Evolutionary conservation across 2,797 vertebrate genomes (phyloP), one percentile per base, ranked within the genome.

Genomic region (Tympanoctomys barrerae): DNA sequence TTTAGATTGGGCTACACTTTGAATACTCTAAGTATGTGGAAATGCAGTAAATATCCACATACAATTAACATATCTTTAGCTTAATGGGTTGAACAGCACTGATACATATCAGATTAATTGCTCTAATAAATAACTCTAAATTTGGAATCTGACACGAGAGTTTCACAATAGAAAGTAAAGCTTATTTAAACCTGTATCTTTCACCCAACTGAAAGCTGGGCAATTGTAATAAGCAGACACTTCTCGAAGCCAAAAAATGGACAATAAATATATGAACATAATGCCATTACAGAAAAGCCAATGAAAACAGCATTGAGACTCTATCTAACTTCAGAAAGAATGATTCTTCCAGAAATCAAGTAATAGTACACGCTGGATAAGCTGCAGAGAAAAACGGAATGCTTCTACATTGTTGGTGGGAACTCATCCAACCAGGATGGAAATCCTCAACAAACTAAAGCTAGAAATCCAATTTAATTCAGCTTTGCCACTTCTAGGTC

Each of bases 41-140:
- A 71, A 5, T 75, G 7, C 68, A 22, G 59, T 42, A 83, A 71
- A 57, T 64, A 18, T 21, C 18, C 7, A 54, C 10, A 9, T 11
- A 42, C 46, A 64, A 26, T 49, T 46, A 73, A 83, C 6, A 42
- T 4, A 14, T 52, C 36, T 57, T 24, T 10, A 57, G 10, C 52
- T 80, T 46, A 28, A 1, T 14, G 33, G 16, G 13, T 8, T 5
- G 4, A 24, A 4, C 11, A 31, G 14, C 0, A 21, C 28, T 12
- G 11, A 33, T 1, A 31, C 0, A 2, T 14, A 2, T 8, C 24
- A 36, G 1, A 31, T 46, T 75, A 75, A n/a, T 36, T 0, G 5
- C 16, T 49, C 24, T 26, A 16, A 4, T 81, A 49, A 4, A n/a
- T 0, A 54, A 46, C 46, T 28, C n/a, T 59, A 26, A 77, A 39